Evolutionary conservation across 2,797 vertebrate species (phyloP), one percentile per base, ranked within the genome.

Genomic region (Enteromius paludinosus): DNA sequence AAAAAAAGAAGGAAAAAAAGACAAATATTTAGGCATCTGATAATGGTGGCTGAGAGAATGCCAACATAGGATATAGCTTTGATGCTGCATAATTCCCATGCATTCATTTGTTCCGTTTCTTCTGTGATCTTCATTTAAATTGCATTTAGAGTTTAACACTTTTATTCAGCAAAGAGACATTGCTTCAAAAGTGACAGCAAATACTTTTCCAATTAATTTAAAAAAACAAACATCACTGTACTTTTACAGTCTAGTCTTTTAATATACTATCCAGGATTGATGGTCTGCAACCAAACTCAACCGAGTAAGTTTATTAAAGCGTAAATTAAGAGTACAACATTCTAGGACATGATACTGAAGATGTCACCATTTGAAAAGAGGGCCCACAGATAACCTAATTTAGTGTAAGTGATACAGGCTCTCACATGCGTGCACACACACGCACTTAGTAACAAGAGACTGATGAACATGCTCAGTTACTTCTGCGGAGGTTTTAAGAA

Each of bases 401-500:
- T 61, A 83, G 73, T 59, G 64, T 20, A 83, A 77, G 43, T 1
- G 62, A 84, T 80, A 70, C 15, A 6, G 38, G 25, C 28, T 20
- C 41, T 54, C 59, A 78, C 65, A 75, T 66, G n/a, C n/a, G 17
- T n/a, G 23, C 61, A 38, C 77, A 65, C 59, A 79, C 30, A 81
- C 10, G 15, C 59, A 73, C 81, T 56, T 33, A 56, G 64, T 69
- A 83, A 83, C 73, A 83, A 15, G 73, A 83, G 52, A 83, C 66
- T 68, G n/a, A 77, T 56, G 81, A 77, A 56, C 28, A 12, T 33
- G 52, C 72, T 69, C 64, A 77, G 35, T 49, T 69, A 69, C 28
- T 35, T 35, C 28, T 3, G 10, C 0, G 12, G 71, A 18, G 68
- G 52, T 6, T 59, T 35, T 43, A 76, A 66, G 47, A 75, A 82